Percentiles rank a stretch among this genome's conserved stretches.
Conservation (phyloP, 92 coral and sea anemone species). For the Epizoanthus fatuus region DNA sequence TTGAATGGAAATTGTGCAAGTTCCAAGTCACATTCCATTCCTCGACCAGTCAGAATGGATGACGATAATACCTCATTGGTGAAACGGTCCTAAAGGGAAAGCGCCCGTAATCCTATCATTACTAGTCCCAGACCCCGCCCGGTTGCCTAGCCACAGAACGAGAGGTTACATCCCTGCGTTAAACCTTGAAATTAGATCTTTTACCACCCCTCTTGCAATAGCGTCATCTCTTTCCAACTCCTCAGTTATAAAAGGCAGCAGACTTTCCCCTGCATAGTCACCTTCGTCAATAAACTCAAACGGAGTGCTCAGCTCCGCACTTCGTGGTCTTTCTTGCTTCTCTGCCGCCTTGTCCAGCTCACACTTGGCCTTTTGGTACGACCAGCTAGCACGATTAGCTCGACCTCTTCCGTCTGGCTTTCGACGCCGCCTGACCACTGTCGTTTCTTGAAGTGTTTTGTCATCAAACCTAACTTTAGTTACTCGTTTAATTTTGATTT, state of each 20-base stretch:
- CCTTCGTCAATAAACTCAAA: conserved; percentile 77
- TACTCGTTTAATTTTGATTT: conserved; percentile 78
- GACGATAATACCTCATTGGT: not conserved
- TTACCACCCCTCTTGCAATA: conserved; percentile 79
- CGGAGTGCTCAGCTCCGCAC: conserved; percentile 71
- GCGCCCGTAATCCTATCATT: not conserved
- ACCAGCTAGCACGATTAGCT: conserved; percentile 81
- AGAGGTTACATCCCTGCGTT: conserved; percentile 29
- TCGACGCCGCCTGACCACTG: conserved; percentile 75
- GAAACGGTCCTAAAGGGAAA: too few relatives aligned
- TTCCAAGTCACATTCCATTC: too few relatives aligned
- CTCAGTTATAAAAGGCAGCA: conserved; percentile 72
- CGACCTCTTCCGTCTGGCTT: conserved; percentile 71
- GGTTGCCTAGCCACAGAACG: too few relatives aligned
- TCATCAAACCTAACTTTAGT: conserved; percentile 83
- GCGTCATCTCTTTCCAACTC: conserved; percentile 84
- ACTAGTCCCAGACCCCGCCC: not conserved
- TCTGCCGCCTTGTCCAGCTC: conserved; percentile 62
- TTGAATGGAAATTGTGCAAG: too few relatives aligned
- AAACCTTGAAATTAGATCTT: conserved; percentile 78
- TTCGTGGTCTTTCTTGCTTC: conserved; percentile 76
- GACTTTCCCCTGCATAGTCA: conserved; percentile 66
- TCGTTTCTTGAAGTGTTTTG: conserved; percentile 57
- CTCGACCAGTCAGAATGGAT: not conserved
- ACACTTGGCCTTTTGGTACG: conserved; percentile 76